These are phyloP conservation scores for Orthonyx spaldingii DNA, from an alignment of 2,113 vertebrate genomes.

Conservation along the genomic window DNA sequence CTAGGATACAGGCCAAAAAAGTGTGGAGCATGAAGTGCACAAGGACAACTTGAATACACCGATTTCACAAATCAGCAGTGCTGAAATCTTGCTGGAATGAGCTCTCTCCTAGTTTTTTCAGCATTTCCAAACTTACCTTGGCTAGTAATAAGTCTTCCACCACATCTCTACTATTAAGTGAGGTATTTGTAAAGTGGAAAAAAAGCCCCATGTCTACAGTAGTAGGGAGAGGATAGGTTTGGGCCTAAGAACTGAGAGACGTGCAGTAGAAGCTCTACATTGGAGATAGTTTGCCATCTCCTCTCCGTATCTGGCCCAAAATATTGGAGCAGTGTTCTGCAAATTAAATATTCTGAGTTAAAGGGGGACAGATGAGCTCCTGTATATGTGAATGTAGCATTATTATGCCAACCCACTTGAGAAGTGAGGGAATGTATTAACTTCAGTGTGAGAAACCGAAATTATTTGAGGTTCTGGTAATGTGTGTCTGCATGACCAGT, in stretches of 20 bases:
- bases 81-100: background rate
- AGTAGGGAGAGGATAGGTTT: background rate
- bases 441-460: background rate
- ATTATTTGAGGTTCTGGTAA: background rate
- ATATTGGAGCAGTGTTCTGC: background rate
- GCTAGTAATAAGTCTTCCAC: background rate
- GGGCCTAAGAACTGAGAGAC: background rate
- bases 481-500: background rate
- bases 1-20: background rate
- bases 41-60: background rate
- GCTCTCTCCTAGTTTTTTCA: background rate
- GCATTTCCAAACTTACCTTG: background rate
- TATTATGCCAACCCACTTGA: background rate
- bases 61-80: background rate
- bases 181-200: background rate
- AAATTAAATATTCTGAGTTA: background rate
- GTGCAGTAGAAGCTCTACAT: too few relatives aligned
- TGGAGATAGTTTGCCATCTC: background rate
- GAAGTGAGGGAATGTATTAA: background rate
- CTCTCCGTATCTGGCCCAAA: background rate
- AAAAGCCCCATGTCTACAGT: background rate
- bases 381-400: background rate
- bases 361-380: background rate
- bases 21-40: background rate
- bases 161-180: background rate